Evolutionary conservation across 2,888 invertebrate genomes (phyloP).

Genomic region (Thecophora atra): DNA sequence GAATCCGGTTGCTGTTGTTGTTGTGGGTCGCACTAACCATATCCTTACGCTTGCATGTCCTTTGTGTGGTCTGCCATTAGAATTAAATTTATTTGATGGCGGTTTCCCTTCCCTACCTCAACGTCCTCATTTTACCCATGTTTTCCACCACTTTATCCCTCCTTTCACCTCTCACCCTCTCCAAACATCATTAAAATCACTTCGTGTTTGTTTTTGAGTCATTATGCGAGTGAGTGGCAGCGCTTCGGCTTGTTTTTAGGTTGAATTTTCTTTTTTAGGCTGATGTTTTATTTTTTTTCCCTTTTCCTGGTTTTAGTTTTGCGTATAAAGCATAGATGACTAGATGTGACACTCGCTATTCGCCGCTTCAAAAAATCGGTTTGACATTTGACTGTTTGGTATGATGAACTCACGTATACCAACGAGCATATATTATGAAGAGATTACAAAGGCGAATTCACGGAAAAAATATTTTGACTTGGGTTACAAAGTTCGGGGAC

Average conservation of each 20-base stretch:
- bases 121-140: neutral
- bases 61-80: slow-evolving; percentile 11
- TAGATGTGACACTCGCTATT: no score
- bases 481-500: no score
- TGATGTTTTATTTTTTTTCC: neutral
- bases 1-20: neutral
- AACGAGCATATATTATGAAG: no score
- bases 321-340: neutral
- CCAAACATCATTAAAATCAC: neutral
- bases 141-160: neutral
- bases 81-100: slow-evolving; percentile 18
- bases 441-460: no score
- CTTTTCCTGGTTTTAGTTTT: neutral
- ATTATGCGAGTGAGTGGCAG: neutral
- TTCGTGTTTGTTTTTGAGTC: slow-evolving; percentile 4
- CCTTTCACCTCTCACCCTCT: neutral
- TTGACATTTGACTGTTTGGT: no score
- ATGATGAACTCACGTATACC: no score
- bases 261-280: neutral
- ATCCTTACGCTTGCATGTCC: slow-evolving; percentile 17
- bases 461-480: no score
- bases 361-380: no score
- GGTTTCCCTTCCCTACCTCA: neutral
- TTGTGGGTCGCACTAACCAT: neutral
- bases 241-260: neutral